phyloP scores from a whole-genome alignment of 2,888 invertebrate genomes.

The Tenthredo scrophulariae region DNA sequence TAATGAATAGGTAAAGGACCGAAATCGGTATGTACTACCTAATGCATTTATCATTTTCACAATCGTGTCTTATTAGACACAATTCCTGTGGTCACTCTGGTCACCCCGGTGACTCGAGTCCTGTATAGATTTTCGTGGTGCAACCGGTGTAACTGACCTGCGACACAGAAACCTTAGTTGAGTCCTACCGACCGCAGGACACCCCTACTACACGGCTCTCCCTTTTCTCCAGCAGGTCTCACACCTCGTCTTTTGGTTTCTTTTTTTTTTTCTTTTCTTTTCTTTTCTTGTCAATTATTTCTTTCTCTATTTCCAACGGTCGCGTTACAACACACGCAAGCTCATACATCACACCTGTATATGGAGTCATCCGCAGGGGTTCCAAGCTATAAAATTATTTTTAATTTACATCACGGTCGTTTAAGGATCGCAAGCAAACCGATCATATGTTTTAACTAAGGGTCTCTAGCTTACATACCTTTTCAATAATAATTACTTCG shows the following conservation, averaged over 20 bases:
- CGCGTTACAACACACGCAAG: background rate
- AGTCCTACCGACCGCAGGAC: constrained; percentile 56
- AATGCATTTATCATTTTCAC: constrained; percentile 56
- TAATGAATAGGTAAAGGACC: background rate
- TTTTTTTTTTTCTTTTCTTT: background rate
- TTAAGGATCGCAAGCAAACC: background rate
- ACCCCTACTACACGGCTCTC: constrained; percentile 21
- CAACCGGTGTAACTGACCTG: constrained; percentile 69
- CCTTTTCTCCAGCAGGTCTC: constrained; percentile 41
- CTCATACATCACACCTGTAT: background rate
- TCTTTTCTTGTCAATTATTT: background rate
- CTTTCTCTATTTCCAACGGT: background rate
- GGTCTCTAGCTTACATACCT: background rate
- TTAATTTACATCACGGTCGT: background rate
- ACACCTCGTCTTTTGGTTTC: background rate
- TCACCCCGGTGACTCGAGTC: constrained; percentile 57
- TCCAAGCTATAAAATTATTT: background rate
- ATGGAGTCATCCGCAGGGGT: background rate
- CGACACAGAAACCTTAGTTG: constrained; percentile 66
- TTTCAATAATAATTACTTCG: constrained; percentile 41
- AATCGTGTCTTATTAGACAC: constrained; percentile 61
- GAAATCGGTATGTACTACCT: background rate
- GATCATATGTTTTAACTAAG: background rate
- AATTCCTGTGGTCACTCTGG: constrained; percentile 68
- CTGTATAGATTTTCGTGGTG: constrained; percentile 67